Base-by-base conservation (phyloP, 2,113 vertebrate genomes). In the Nycticorax nycticorax region DNA sequence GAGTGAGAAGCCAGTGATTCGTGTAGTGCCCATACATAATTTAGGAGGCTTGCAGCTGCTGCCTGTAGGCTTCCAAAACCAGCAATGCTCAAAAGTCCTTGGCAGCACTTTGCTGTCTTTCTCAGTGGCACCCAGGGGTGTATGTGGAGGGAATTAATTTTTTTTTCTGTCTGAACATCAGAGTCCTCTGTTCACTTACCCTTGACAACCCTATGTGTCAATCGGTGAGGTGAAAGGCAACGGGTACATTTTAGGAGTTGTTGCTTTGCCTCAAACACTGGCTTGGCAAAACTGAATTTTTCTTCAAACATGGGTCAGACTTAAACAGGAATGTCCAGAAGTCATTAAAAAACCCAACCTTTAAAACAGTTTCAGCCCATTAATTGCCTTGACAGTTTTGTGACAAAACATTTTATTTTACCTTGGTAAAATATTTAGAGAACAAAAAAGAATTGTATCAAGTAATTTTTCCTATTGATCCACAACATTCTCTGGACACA, bases 41-140 rank as follows among this genome's bases (percentile, higher is more conserved):
- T 91, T 89, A 95, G 85, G 76, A 93, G 85, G 33, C 27, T 43
- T 43, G 21, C 89, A 96, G 81, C 74, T 94, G 85, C 85, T 94
- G 69, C 13, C 45, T 43, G 9, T 16, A 60, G 52, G 52, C 48
- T 91, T 94, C 69, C 76, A 89, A 82, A 94, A 27, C 0, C 69
- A 75, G 48, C 39, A 66, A 28, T 55, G 56, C 37, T 87, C 60
- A 30, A 10, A 96, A 92, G 69, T 78, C 74, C 82, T 89, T 94
- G 85, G 71, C 78, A 94, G 53, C 48, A 43, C 41, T 55, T 93
- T 60, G 4, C 66, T 82, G 7, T 41, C 20, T 93, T 75, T 85
- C 64, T 78, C 43, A 60, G 47, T 67, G 56, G 43, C 56, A 63
- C 73, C 37, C 73, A 74, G 56, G 55, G 41, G 3, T 72, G 37